A percentile compares a stretch with the other conserved stretches of the same genome.
phyloP scores from a whole-genome alignment of 1,140 invertebrate species.

The Lamellibrachia luymesi region DNA sequence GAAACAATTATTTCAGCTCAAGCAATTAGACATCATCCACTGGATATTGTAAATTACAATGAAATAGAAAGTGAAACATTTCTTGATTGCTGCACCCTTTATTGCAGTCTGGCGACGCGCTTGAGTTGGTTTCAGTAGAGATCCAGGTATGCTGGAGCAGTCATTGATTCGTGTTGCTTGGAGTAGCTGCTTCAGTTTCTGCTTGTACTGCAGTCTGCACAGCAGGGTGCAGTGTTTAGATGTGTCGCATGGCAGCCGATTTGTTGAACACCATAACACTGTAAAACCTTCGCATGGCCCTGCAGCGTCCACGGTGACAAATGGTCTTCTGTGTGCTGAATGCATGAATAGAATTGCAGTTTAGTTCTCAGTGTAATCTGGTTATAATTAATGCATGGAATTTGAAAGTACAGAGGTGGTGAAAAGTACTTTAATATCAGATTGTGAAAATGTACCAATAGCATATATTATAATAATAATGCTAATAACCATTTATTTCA shows the following conservation, averaged over 20 bases:
- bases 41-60: neutral
- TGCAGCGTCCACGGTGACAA: neutral
- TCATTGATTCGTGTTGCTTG: neutral
- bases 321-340: neutral
- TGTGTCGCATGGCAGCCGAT: neutral
- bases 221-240: neutral
- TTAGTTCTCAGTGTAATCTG: neutral
- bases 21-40: no score
- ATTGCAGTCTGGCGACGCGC: neutral
- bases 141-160: neutral
- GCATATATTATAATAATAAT: no score
- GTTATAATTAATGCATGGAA: neutral
- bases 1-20: neutral
- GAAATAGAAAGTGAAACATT: neutral
- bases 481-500: no score
- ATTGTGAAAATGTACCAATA: neutral
- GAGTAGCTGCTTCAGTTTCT: neutral
- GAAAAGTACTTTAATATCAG: neutral
- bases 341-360: neutral
- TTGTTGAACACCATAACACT: neutral
- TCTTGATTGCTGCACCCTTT: neutral
- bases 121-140: neutral
- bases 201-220: neutral
- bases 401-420: neutral
- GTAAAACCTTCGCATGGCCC: neutral